Evolutionary conservation across 2,113 vertebrate species (phyloP).

Genomic region (Dromiciops gliroides): DNA sequence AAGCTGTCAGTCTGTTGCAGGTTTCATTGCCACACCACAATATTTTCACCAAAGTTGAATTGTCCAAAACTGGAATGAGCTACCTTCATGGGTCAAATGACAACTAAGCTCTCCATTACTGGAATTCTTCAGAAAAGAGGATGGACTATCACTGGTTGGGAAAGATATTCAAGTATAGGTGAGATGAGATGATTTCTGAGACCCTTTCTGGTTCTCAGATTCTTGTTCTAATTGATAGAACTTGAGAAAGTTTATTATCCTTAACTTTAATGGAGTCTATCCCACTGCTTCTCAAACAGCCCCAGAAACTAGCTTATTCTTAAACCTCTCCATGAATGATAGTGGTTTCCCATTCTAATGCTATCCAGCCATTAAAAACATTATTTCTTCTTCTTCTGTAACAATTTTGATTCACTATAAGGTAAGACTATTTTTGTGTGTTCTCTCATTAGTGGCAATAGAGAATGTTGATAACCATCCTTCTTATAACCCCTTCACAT

Average conservation of each 20-base stretch:
- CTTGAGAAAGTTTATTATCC: not conserved
- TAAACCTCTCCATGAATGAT: not conserved
- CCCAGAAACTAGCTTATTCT: not conserved
- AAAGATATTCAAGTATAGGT: not conserved
- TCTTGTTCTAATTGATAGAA: not conserved
- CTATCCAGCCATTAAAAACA: not conserved
- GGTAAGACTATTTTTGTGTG: conserved; percentile 2
- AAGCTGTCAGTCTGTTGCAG: not conserved
- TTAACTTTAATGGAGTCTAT: not conserved
- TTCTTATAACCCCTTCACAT: conserved; percentile 2
- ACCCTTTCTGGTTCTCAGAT: not conserved
- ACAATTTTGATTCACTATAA: conserved; percentile 12
- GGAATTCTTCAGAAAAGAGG: not conserved
- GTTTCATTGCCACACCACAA: not conserved
- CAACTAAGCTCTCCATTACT: not conserved
- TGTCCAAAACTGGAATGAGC: not conserved
- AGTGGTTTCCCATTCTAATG: not conserved
- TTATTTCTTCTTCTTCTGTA: conserved; percentile 3
- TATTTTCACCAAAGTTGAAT: not conserved
- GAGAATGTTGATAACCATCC: not conserved
- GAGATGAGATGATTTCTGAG: not conserved
- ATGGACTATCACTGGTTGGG: not conserved
- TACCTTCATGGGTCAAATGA: not conserved
- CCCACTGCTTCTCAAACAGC: not conserved
- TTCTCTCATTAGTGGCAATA: not conserved